Evolutionary conservation across 2,888 invertebrate genomes (phyloP).

Genomic region (Cryptops parisi): DNA sequence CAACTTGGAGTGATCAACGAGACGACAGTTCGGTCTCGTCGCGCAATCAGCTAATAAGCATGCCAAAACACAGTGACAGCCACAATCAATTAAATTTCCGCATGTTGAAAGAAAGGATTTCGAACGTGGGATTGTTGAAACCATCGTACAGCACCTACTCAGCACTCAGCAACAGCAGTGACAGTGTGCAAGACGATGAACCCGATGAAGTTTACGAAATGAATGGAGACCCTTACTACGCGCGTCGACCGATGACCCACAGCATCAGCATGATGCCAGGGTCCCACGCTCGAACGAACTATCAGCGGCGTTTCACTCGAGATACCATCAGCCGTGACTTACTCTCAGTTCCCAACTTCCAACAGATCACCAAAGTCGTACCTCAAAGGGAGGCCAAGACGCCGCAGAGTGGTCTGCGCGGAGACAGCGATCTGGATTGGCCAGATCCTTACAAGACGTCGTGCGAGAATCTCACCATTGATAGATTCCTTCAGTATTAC

Average conservation of each 20-base stretch:
- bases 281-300: background rate
- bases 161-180: constrained; percentile 18
- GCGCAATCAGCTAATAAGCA: background rate
- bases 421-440: background rate
- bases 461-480: background rate
- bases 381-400: constrained; percentile 7
- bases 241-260: background rate
- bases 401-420: background rate
- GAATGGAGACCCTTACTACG: background rate
- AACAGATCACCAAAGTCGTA: constrained; percentile 6
- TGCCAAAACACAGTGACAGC: constrained; percentile 4
- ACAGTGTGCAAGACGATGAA: constrained; percentile 16
- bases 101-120: constrained; percentile 14
- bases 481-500: constrained; percentile 9
- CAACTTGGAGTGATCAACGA: background rate
- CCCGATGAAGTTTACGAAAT: constrained; percentile 7
- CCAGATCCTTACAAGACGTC: background rate
- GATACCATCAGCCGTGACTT: constrained; percentile 40
- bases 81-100: constrained; percentile 13
- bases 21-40: background rate
- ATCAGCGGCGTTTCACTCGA: background rate
- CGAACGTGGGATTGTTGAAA: constrained; percentile 17
- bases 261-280: background rate
- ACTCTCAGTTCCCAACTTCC: constrained; percentile 57
- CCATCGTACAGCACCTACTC: constrained; percentile 15